These are phyloP conservation scores for Aphyosemion australe DNA, from an alignment of 2,113 vertebrate genomes.

Conservation along the genomic window DNA sequence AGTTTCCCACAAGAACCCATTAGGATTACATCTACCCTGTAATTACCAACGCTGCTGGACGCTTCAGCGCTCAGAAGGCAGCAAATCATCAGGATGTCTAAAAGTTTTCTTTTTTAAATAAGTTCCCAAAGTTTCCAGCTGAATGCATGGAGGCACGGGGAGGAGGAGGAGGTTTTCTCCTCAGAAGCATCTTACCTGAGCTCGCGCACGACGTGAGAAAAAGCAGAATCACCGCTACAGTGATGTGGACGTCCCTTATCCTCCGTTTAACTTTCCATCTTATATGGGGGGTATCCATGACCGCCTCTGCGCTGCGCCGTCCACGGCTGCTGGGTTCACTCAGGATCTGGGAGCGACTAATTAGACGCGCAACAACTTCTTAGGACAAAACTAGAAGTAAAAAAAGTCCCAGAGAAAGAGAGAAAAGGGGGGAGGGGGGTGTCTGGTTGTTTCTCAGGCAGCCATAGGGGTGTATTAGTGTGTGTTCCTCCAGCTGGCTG, in stretches of 20 bases:
- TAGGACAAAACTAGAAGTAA: conserved; percentile 57
- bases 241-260: conserved; percentile 79
- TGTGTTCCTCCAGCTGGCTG: conserved; percentile 72
- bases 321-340: conserved; percentile 74
- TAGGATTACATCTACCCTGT: neutral
- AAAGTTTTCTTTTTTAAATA: too few relatives aligned
- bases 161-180: conserved; percentile 37
- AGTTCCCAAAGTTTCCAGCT: neutral
- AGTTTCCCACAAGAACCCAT: neutral
- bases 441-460: conserved; percentile 76
- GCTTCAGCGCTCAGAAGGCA: too few relatives aligned
- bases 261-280: conserved; percentile 86
- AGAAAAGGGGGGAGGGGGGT: conserved; percentile 56
- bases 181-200: conserved; percentile 78
- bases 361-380: conserved; percentile 58
- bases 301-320: conserved; percentile 64
- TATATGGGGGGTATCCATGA: conserved; percentile 84
- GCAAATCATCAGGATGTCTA: too few relatives aligned
- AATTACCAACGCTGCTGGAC: neutral
- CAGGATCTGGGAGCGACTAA: conserved; percentile 46
- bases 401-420: conserved; percentile 71
- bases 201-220: conserved; percentile 78
- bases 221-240: conserved; percentile 76
- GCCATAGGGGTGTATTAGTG: conserved; percentile 78
- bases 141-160: conserved; percentile 22